Evolutionary conservation across 2,113 vertebrate genomes (phyloP), one percentile per base, ranked within the genome.

Genomic region (Smithornis capensis): DNA sequence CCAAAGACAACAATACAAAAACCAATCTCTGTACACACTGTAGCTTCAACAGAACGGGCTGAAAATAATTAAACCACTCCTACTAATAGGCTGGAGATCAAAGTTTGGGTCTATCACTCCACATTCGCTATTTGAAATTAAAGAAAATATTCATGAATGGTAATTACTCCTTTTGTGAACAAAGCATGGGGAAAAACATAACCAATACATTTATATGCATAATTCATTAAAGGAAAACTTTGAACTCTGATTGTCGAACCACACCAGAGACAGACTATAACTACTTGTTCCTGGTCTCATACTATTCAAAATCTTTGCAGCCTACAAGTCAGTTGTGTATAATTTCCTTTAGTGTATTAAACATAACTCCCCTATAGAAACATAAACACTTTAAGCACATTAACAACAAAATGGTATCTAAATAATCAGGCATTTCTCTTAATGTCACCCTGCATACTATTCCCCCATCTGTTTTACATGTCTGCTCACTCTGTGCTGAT

Each of bases 211-310:
- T 84, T 82, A 77, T 73, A 87, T 91, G 53, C 74, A 85, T 92
- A 55, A 93, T 95, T 93, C 89, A 93, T 94, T 86, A 79, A 69
- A 88, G 45, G 18, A 94, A 92, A 93, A 96, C 69, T 94, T 92
- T 92, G 73, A 96, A 91, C 64, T 59, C 60, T 76, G 89, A 71
- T 78, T 93, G 85, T 12, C 87, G 83, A 93, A 59, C 68, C 55
- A 94, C 77, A 94, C 56, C 60, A 95, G 62, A 88, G 62, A 93
- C 45, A 87, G 88, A 89, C 56, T 10, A 15, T 53, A 91, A 75
- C 73, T 88, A 89, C 53, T 82, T 63, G 42, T 50, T 83, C 40
- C 62, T 75, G 6, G 75, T 68, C 77, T 75, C 63, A n/a, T 38
- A 65, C 49, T 78, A 53, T 57, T 84, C 87, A 69, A 27, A 40